phyloP scores from a whole-genome alignment of 2,113 vertebrate genomes.

The Elephantulus edwardii region DNA sequence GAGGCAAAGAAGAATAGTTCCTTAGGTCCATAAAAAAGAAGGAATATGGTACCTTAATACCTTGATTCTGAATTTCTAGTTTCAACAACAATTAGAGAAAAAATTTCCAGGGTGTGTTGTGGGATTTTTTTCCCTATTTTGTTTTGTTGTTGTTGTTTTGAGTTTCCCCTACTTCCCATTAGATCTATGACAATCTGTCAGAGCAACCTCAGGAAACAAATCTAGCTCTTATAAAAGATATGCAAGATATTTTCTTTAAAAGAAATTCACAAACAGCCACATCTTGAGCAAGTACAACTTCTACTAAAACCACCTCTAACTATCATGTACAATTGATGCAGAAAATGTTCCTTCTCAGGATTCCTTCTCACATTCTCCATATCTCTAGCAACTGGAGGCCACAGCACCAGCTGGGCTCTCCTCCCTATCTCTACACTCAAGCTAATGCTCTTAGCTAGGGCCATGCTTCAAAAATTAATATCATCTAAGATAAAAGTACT shows the following conservation, averaged over 20 bases:
- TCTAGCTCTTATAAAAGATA: background rate
- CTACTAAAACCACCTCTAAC: background rate
- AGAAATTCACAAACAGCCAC: background rate
- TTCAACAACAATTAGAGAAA: background rate
- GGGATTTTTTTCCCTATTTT: too few relatives aligned
- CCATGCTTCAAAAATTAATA: background rate
- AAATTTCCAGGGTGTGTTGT: too few relatives aligned
- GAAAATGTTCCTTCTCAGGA: background rate
- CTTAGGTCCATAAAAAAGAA: too few relatives aligned
- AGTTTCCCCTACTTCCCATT: background rate
- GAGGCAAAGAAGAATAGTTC: background rate
- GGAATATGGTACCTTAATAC: background rate
- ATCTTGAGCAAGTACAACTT: background rate
- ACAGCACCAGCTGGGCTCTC: background rate
- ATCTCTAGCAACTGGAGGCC: background rate
- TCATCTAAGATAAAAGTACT: too few relatives aligned
- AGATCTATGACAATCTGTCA: background rate
- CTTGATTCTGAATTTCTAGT: background rate
- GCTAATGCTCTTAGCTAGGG: background rate
- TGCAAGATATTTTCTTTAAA: background rate
- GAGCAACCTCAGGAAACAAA: background rate
- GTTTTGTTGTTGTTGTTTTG: too few relatives aligned
- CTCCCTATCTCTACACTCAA: background rate
- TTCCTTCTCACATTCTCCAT: background rate
- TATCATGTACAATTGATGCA: background rate